These are phyloP conservation scores for Diadophis punctatus DNA, from an alignment of 2,113 vertebrate genomes.

Conservation along the genomic window DNA sequence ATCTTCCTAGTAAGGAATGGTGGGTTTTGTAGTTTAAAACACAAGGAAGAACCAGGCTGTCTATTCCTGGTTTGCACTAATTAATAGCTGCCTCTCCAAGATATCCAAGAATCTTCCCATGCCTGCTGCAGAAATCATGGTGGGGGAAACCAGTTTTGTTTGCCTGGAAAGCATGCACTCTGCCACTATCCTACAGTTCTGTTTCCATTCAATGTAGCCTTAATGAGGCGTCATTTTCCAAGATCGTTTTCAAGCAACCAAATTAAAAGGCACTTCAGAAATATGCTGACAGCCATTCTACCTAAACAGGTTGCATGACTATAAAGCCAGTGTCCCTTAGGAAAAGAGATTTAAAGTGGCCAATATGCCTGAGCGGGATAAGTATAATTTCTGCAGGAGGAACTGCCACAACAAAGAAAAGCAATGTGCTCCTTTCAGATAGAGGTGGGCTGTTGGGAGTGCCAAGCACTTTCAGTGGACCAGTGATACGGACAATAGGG, in stretches of 20 bases:
- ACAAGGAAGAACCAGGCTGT: not conserved
- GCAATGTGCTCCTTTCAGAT: slow-evolving; percentile 42
- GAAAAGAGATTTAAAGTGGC: slow-evolving; percentile 45
- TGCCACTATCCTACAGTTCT: not conserved
- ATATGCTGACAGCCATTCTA: not conserved
- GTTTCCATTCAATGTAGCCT: not conserved
- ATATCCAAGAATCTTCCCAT: not conserved
- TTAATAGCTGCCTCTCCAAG: not conserved
- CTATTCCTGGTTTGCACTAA: not conserved
- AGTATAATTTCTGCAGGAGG: slow-evolving; percentile 52
- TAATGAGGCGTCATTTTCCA: not conserved
- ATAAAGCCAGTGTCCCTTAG: slow-evolving; percentile 45
- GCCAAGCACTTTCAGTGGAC: slow-evolving; percentile 37
- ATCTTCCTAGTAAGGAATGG: not conserved
- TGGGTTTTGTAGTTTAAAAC: not conserved
- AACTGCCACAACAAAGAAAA: slow-evolving; percentile 29
- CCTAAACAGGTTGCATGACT: slow-evolving; percentile 53
- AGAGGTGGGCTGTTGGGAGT: slow-evolving; percentile 38
- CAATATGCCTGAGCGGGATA: slow-evolving; percentile 52
- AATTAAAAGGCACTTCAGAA: slow-evolving; percentile 16
- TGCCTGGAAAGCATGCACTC: not conserved
- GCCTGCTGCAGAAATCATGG: not conserved
- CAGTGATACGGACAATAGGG: slow-evolving; percentile 2
- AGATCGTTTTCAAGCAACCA: slow-evolving; percentile 38
- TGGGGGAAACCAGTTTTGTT: not conserved